phyloP scores from a whole-genome alignment of 2,888 invertebrate genomes.

The Copidosoma aretas region DNA sequence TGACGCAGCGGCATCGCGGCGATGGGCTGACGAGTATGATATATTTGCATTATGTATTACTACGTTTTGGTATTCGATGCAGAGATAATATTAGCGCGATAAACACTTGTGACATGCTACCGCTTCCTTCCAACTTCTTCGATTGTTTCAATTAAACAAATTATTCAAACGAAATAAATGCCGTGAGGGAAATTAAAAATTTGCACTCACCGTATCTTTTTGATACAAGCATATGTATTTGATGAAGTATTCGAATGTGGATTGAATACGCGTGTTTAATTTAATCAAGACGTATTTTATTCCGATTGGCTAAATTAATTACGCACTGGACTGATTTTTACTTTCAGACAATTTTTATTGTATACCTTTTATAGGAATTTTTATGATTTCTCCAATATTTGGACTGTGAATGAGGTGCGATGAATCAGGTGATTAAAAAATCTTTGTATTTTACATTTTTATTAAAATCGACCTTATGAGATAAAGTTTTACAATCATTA shows the following conservation, averaged over 20 bases:
- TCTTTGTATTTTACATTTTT: not conserved
- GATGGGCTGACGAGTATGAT: constrained; percentile 3
- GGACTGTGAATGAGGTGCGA: too few relatives aligned
- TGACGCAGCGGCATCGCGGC: constrained; percentile 23
- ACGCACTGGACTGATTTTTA: too few relatives aligned
- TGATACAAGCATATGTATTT: constrained; percentile 10
- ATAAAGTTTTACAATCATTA: too few relatives aligned
- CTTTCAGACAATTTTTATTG: not conserved
- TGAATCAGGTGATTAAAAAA: not conserved
- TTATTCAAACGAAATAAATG: constrained; percentile 14
- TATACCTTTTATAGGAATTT: not conserved
- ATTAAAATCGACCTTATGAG: not conserved
- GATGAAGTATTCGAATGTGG: constrained; percentile 28
- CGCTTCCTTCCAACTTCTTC: constrained; percentile 27
- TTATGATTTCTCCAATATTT: not conserved
- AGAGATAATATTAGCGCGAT: not conserved
- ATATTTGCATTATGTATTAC: constrained; percentile 20
- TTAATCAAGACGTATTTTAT: too few relatives aligned
- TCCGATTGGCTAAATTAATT: too few relatives aligned
- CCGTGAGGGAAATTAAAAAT: constrained; percentile 15
- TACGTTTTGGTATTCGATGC: constrained; percentile 14
- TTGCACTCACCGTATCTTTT: too few relatives aligned
- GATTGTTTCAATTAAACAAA: constrained; percentile 14
- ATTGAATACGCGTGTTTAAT: not conserved
- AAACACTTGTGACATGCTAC: constrained; percentile 1